Evolutionary conservation across 1,140 invertebrate species (phyloP).

Genomic region (Odontomachus brunneus): DNA sequence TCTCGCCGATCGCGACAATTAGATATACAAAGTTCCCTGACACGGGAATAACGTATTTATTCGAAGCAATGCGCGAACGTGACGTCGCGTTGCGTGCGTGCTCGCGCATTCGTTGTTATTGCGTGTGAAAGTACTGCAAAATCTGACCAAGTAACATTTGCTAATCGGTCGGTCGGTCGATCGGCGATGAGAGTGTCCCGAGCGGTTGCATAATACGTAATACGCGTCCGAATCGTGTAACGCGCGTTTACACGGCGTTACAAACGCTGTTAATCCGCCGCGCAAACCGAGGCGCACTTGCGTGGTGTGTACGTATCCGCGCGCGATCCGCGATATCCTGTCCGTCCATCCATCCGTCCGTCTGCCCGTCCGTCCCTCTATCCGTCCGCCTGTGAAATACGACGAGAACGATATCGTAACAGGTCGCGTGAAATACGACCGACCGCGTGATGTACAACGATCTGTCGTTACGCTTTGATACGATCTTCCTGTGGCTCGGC

Average conservation of each 20-base stretch:
- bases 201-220: conserved; percentile 25
- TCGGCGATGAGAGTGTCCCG: conserved; percentile 4
- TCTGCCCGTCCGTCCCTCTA: too few species aligned
- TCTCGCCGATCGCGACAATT: neutral
- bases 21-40: neutral
- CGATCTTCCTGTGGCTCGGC: neutral
- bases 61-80: neutral
- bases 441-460: neutral
- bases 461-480: conserved; percentile 8
- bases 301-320: neutral
- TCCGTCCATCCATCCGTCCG: too few species aligned
- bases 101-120: neutral
- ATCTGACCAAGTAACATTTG: conserved; percentile 54
- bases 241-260: conserved; percentile 1
- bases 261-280: conserved; percentile 9
- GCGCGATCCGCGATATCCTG: too few species aligned
- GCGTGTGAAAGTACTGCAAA: conserved; percentile 41
- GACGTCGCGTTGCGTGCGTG: neutral
- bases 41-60: conserved; percentile 9
- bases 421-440: conserved; percentile 30
- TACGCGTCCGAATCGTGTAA: conserved; percentile 31
- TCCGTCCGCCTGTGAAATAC: conserved; percentile 3
- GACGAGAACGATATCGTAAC: conserved; percentile 21
- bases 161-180: conserved; percentile 6
- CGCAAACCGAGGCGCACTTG: neutral